These are phyloP conservation scores for Melitaea athalia DNA, from an alignment of 2,888 invertebrate genomes.

Conservation along the genomic window DNA sequence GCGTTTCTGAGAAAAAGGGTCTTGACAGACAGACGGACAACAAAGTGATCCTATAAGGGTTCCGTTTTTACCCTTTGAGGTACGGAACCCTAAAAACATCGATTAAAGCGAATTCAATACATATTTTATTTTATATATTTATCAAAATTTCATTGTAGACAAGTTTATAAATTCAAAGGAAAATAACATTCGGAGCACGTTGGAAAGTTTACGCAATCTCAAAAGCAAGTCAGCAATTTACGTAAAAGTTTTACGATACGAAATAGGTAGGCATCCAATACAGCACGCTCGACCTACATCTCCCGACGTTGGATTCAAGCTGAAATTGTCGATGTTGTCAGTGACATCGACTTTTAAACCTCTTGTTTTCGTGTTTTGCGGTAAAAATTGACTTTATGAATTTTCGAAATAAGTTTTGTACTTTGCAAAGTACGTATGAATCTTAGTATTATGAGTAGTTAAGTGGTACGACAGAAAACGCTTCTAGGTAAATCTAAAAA, in stretches of 20 bases:
- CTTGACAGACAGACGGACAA: too few relatives aligned
- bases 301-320: not conserved
- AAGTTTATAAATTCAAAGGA: conserved; percentile 18
- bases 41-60: too few relatives aligned
- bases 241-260: conserved; percentile 26
- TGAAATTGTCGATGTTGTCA: conserved; percentile 23
- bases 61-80: too few relatives aligned
- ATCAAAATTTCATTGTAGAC: not conserved
- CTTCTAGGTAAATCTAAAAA: too few relatives aligned
- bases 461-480: too few relatives aligned
- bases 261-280: conserved; percentile 24
- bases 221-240: conserved; percentile 25
- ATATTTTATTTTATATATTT: too few relatives aligned
- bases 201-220: conserved; percentile 21
- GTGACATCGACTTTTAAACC: conserved; percentile 16
- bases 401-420: not conserved
- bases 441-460: too few relatives aligned
- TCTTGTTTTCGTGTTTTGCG: conserved; percentile 11
- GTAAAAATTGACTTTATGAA: not conserved
- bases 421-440: too few relatives aligned
- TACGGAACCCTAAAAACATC: too few relatives aligned
- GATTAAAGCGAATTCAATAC: too few relatives aligned
- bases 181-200: conserved; percentile 2
- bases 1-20: too few relatives aligned
- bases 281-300: conserved; percentile 26